Percentiles rank a stretch among this genome's conserved stretches.
phyloP scores from a whole-genome alignment of 2,113 vertebrate species.

The Tinamus guttatus region DNA sequence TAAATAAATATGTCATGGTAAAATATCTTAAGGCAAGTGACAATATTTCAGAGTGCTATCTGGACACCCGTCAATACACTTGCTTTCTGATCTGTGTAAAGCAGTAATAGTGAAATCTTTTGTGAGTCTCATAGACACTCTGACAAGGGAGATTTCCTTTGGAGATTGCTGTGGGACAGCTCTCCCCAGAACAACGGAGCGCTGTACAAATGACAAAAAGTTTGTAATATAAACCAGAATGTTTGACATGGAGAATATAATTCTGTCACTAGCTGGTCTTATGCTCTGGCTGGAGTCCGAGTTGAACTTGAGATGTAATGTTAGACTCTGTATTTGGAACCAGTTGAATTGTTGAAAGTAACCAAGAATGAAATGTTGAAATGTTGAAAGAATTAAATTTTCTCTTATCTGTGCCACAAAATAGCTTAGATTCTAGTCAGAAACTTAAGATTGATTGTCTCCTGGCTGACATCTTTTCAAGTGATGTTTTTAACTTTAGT shows the following conservation, averaged over 20 bases:
- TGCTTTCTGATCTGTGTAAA: not conserved
- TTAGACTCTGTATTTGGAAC: not conserved
- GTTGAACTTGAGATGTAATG: not conserved
- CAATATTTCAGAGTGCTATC: not conserved
- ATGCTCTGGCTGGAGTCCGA: not conserved
- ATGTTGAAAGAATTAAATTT: not conserved
- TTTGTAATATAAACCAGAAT: not conserved
- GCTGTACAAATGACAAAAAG: not conserved
- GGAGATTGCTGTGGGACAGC: not conserved
- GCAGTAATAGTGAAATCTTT: not conserved
- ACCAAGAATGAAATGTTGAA: too few species aligned
- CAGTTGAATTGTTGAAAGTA: not conserved
- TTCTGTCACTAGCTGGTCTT: not conserved
- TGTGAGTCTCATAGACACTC: not conserved
- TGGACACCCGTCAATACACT: not conserved
- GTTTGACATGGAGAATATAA: not conserved
- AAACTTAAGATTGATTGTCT: not conserved
- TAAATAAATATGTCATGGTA: not conserved
- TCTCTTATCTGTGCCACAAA: not conserved
- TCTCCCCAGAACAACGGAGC: not conserved
- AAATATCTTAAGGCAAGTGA: slow-evolving; percentile 26
- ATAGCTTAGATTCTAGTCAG: not conserved
- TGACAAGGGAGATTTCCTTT: not conserved
- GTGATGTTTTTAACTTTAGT: not conserved
- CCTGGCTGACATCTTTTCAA: not conserved